These are phyloP conservation scores for Bathynomus jamesi DNA, from an alignment of 1,140 invertebrate genomes.

Conservation along the genomic window DNA sequence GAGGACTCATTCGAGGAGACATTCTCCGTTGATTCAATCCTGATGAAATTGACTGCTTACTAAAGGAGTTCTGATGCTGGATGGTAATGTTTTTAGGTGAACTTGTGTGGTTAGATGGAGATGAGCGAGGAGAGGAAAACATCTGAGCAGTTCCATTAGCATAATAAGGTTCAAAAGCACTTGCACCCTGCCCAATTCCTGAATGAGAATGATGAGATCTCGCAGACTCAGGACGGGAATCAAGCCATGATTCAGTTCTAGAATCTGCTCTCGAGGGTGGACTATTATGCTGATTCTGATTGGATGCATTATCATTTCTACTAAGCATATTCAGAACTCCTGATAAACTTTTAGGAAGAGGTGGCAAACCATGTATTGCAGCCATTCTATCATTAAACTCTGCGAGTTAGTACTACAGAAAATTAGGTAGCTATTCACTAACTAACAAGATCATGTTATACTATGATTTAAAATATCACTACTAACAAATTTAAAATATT, in stretches of 20 bases:
- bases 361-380: constrained; percentile 26
- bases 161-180: constrained; percentile 36
- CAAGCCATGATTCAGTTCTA: constrained; percentile 27
- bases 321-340: constrained; percentile 27
- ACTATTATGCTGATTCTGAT: constrained; percentile 25
- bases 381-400: constrained; percentile 19
- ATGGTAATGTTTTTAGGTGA: constrained; percentile 19
- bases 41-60: constrained; percentile 11
- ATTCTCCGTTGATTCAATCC: background rate
- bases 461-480: too few species aligned
- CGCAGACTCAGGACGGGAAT: constrained; percentile 26
- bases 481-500: too few species aligned
- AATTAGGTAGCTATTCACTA: too few species aligned
- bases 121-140: constrained; percentile 19
- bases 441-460: too few species aligned
- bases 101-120: constrained; percentile 21
- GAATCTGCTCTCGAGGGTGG: constrained; percentile 31
- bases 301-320: constrained; percentile 5
- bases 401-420: too few species aligned
- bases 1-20: constrained; percentile 22
- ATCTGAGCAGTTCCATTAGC: constrained; percentile 14
- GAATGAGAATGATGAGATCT: constrained; percentile 26
- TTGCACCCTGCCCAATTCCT: constrained; percentile 24
- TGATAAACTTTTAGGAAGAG: constrained; percentile 29
- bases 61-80: constrained; percentile 3